phyloP scores from a whole-genome alignment of 1,140 invertebrate species.

The Nasonia vitripennis region DNA sequence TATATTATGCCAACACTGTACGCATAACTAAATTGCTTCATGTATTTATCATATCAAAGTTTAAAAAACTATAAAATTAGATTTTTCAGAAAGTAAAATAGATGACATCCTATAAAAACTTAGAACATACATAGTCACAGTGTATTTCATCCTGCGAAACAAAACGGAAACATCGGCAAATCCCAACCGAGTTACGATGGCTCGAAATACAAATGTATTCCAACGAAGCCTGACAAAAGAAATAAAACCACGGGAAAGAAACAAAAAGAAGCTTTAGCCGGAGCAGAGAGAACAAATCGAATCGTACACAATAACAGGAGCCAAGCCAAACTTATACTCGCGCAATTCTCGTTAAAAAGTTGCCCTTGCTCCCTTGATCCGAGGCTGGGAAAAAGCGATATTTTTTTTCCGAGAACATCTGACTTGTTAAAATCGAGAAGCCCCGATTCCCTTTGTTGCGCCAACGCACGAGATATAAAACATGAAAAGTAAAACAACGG shows the following conservation, averaged over 20 bases:
- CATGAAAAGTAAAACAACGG: neutral
- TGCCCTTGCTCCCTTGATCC: neutral
- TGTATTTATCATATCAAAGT: too few relatives aligned
- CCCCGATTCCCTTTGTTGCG: neutral
- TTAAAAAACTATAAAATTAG: too few relatives aligned
- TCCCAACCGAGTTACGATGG: neutral
- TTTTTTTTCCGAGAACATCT: neutral
- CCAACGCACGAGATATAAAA: neutral
- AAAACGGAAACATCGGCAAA: neutral
- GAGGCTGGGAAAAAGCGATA: neutral
- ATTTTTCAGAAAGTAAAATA: too few relatives aligned
- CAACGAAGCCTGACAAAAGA: neutral
- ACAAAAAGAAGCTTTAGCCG: neutral
- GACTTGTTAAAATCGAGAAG: slow-evolving; percentile 24
- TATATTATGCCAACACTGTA: too few relatives aligned
- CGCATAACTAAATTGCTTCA: too few relatives aligned
- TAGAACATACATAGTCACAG: neutral
- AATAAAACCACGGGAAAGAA: neutral
- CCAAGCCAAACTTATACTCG: slow-evolving; percentile 13
- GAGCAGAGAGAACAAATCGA: neutral
- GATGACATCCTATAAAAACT: neutral
- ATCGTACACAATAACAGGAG: neutral
- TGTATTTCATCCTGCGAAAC: neutral
- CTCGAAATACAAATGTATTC: slow-evolving; percentile 6
- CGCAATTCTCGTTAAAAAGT: slow-evolving; percentile 32